Evolutionary conservation across 2,113 vertebrate genomes (phyloP), one percentile per base, ranked within the genome.

Genomic region (Origma solitaria): DNA sequence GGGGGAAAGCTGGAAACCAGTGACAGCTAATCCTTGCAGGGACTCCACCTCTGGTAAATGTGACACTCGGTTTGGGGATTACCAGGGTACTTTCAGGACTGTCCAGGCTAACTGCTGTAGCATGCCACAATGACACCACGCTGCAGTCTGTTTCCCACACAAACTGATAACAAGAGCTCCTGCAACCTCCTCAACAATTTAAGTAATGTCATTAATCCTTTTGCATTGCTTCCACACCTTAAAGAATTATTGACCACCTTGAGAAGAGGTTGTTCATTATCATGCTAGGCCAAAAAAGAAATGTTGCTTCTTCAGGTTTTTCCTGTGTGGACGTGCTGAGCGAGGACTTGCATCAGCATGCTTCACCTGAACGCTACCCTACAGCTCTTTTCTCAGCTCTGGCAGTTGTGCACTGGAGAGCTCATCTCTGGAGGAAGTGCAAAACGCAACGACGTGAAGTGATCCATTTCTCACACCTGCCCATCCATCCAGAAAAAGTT

Each of bases 21-120:
- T 23, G 35, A 85, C 65, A 88, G 90, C 77, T 95, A 94, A 96
- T 96, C 76, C 71, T 94, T 97, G 88, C 91, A 94, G 85, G 88
- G 73, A 94, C 95, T 94, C 82, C 86, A 76, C 24, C 23, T 82
- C 91, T 96, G 95, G 86, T 82, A 87, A 90, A 88, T 24, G 42
- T 42, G 95, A 68, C 64, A 75, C 95, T 95, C 54, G 72, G 27
- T 92, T 40, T 96, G 87, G 87, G 92, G 82, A 83, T 91, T 86
- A 68, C 57, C 82, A 77, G 57, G 92, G 82, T 94, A 66, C 64
- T 91, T 73, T 50, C 69, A 70, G 94, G 79, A 94, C 86, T 79
- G 64, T 56, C 94, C 38, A 94, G 73, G 72, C 80, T 95, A 82
- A 84, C 83, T 96, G 78, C 82, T 95, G 64, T 30, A 72, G 38